A percentile compares a stretch with the other conserved stretches of the same genome.
Evolutionary conservation across 2,797 vertebrate genomes (phyloP).

Genomic region (Yasuhikotakia modesta): DNA sequence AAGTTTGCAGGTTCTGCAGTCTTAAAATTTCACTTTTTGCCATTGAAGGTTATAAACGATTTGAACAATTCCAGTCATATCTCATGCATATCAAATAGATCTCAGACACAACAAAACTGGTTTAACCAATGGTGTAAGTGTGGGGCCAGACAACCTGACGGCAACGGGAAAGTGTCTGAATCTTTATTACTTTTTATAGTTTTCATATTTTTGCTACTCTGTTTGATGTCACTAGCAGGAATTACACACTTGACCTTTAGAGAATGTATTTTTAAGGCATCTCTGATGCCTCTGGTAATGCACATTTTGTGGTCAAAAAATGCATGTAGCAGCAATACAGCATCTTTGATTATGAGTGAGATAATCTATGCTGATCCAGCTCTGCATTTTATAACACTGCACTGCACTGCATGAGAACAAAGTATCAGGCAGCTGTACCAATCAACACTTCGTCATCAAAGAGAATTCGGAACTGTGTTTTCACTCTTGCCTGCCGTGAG

Average conservation of each 20-base stretch:
- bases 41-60: too few relatives aligned
- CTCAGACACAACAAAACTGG: too few relatives aligned
- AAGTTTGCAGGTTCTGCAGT: not conserved
- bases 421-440: slow-evolving; percentile 8
- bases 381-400: not conserved
- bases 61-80: not conserved
- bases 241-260: too few relatives aligned
- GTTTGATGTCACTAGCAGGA: too few relatives aligned
- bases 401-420: slow-evolving; percentile 5
- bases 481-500: not conserved
- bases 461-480: not conserved
- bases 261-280: not conserved
- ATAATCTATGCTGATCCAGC: not conserved
- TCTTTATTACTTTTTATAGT: too few relatives aligned
- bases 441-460: slow-evolving; percentile 18
- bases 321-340: not conserved
- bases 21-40: not conserved
- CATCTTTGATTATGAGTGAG: too few relatives aligned
- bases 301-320: not conserved
- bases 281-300: not conserved
- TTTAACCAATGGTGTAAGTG: too few relatives aligned
- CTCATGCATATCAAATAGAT: not conserved
- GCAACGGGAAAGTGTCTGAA: too few relatives aligned
- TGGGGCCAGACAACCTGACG: too few relatives aligned
- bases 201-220: too few relatives aligned